Percentiles rank a stretch among this genome's conserved stretches.
Evolutionary conservation across 2,888 invertebrate species (phyloP).

Genomic region (Drosophila koepferae): DNA sequence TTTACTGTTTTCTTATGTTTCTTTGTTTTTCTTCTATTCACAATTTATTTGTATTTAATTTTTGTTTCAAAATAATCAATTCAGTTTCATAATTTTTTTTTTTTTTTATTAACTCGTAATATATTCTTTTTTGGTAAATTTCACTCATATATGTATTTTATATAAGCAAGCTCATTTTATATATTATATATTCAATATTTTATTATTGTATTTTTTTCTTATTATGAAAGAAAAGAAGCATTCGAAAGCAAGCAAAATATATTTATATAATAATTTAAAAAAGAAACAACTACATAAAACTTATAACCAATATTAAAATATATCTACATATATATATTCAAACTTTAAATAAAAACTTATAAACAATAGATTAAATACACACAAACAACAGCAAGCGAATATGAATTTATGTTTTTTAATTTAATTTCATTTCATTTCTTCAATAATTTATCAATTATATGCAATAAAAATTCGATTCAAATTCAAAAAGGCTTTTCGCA

Average conservation of each 20-base stretch:
- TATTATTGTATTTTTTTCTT: conserved; percentile 20
- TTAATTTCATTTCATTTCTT: conserved; percentile 21
- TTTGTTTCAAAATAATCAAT: conserved; percentile 5
- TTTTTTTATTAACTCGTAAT: neutral
- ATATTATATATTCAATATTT: conserved; percentile 28
- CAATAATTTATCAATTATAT: conserved; percentile 32
- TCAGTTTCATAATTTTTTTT: conserved; percentile 14
- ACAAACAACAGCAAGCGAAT: conserved; percentile 20
- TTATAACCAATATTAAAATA: conserved; percentile 28
- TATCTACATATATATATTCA: conserved; percentile 37
- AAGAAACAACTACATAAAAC: conserved; percentile 29
- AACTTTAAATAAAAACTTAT: conserved; percentile 59
- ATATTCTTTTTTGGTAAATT: conserved; percentile 35
- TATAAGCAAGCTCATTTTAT: conserved; percentile 36
- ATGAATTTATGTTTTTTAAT: conserved; percentile 28
- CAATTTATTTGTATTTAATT: conserved; percentile 16
- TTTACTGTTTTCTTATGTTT: conserved; percentile 55
- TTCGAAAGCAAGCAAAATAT: conserved; percentile 51
- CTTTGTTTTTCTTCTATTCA: conserved; percentile 7
- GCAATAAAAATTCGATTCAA: conserved; percentile 48
- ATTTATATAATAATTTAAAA: conserved; percentile 58
- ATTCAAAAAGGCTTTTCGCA: conserved; percentile 4
- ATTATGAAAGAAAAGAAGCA: conserved; percentile 44
- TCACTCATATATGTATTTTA: conserved; percentile 33
- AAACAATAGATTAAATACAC: conserved; percentile 64